Percentiles rank a stretch among this genome's conserved stretches.
phyloP scores from a whole-genome alignment of 2,113 vertebrate genomes.

The Plecotus auritus region DNA sequence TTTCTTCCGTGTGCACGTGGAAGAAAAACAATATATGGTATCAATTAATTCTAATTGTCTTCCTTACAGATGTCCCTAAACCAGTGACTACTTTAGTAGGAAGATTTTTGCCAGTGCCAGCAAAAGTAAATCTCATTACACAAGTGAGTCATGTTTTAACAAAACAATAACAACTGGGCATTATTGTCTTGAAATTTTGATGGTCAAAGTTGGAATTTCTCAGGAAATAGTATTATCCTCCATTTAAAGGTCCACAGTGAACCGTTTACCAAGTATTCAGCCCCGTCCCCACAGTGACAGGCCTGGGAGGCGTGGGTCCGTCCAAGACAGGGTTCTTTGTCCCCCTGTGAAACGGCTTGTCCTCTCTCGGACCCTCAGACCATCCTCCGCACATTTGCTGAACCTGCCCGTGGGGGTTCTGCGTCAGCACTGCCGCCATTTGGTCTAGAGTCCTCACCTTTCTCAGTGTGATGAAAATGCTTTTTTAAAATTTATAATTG shows the following conservation, averaged over 20 bases:
- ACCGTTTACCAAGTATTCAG: fast-evolving
- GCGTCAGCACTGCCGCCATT: background rate
- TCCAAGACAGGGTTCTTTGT: fast-evolving
- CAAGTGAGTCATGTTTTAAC: conserved; percentile 68
- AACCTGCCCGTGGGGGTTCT: background rate
- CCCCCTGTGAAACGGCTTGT: fast-evolving
- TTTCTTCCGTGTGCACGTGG: background rate
- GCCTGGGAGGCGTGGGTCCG: fast-evolving
- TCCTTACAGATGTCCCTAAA: conserved; percentile 69
- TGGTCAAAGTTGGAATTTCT: background rate
- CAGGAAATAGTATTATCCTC: background rate
- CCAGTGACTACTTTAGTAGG: conserved; percentile 62
- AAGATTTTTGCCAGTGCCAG: conserved; percentile 69
- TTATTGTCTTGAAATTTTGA: background rate
- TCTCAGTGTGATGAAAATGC: background rate
- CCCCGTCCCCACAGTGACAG: fast-evolving
- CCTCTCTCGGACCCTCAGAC: background rate
- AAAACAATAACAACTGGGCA: background rate
- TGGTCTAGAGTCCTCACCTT: background rate
- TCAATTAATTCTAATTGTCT: background rate
- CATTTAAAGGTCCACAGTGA: background rate
- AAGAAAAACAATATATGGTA: background rate
- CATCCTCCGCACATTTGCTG: fast-evolving
- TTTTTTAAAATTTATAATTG: background rate
- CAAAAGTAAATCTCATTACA: conserved; percentile 69